Percentiles rank a stretch among this genome's conserved stretches.
phyloP scores from a whole-genome alignment of 2,113 vertebrate genomes.

The Corythaixoides concolor region DNA sequence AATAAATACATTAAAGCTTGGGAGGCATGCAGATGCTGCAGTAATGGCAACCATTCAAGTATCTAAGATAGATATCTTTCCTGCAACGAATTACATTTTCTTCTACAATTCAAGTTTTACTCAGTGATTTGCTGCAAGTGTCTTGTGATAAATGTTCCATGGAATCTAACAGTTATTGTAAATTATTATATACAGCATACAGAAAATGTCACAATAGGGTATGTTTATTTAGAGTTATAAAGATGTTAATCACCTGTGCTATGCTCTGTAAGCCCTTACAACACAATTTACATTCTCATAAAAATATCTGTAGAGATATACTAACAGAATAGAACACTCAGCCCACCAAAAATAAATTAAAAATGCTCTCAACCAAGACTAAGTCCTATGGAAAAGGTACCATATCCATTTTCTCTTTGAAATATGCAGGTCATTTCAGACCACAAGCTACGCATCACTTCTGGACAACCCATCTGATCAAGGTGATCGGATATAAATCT shows the following conservation, averaged over 20 bases:
- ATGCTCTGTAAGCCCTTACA: slow-evolving; percentile 42
- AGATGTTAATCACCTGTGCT: slow-evolving; percentile 59
- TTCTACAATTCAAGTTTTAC: background rate
- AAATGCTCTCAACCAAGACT: slow-evolving; percentile 49
- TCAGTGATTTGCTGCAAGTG: slow-evolving; percentile 40
- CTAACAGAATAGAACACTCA: slow-evolving; percentile 27
- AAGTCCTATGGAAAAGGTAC: background rate
- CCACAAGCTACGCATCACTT: background rate
- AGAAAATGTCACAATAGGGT: slow-evolving; percentile 44
- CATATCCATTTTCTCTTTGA: slow-evolving; percentile 1
- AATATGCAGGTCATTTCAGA: slow-evolving; percentile 7
- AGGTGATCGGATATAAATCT: background rate
- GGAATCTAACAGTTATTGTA: slow-evolving; percentile 36
- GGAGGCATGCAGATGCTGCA: background rate
- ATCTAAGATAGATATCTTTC: background rate
- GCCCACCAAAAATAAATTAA: slow-evolving; percentile 43
- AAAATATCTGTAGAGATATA: slow-evolving; percentile 31
- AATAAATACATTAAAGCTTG: slow-evolving; percentile 10
- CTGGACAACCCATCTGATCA: background rate
- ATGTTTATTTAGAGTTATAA: slow-evolving; percentile 63
- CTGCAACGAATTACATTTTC: slow-evolving; percentile 8
- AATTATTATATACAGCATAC: slow-evolving; percentile 30
- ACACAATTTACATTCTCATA: slow-evolving; percentile 56
- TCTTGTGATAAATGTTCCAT: slow-evolving; percentile 53
- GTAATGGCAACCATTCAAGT: slow-evolving; percentile 1